Evolutionary conservation across 2,797 vertebrate species (phyloP), one percentile per base, ranked within the genome.

Genomic region (Falco berigora): DNA sequence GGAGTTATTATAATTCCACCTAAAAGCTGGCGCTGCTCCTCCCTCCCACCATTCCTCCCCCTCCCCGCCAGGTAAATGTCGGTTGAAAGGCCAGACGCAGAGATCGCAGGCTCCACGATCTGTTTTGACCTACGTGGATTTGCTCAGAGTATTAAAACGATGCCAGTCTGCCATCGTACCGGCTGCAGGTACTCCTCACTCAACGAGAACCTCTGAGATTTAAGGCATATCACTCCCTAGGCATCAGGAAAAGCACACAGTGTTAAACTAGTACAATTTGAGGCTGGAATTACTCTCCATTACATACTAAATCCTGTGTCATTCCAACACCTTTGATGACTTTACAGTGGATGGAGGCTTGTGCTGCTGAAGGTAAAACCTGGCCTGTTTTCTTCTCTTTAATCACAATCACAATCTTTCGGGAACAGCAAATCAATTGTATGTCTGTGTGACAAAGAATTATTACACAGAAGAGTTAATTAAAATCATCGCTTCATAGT

Each of bases 381-480:
- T 68, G 47, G 5, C 20, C 75, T 72, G 72, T 72, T 96, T 92
- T 89, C 36, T 58, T 92, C 58, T 72, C 68, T 42, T 69, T 80
- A 83, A 81, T 86, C 30, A 46, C 63, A 84, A 84, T 69, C 30
- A 68, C 8, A 25, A 14, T 73, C 81, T 92, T 94, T 93, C 59
- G 82, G 87, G 76, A 96, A n/a, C 7, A 84, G 76, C 69, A 94
- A 91, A 88, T 81, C 40, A 63, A 84, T 90, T 94, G 61, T 67
- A 78, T 73, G 25, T 82, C 85, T 90, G 50, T 4, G 5, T 93
- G 89, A 90, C 67, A 90, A 87, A 78, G 82, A 95, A 67, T 80
- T 88, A 78, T 90, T 91, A 46, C 73, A 72, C 14, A 69, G 79
- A 86, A 79, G 63, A 92, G 62, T 67, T 69, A 90, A 86, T 86